A percentile compares a stretch with the other conserved stretches of the same genome.
Conservation (phyloP, 2,113 vertebrate genomes). For the Dinomys branickii region DNA sequence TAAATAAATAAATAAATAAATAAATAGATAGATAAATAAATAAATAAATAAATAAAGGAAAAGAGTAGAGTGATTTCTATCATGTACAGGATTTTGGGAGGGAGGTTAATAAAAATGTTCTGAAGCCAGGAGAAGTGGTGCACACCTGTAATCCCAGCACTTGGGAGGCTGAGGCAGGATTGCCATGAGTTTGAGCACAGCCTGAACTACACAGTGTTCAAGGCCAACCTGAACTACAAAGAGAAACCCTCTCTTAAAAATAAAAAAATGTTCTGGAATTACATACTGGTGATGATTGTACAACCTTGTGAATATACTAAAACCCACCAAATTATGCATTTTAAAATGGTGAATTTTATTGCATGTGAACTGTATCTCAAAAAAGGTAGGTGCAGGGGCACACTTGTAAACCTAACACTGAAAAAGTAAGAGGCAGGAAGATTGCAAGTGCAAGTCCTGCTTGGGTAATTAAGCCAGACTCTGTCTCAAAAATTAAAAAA, state of each 20-base stretch:
- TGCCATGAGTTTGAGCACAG: neutral
- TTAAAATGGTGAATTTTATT: slow-evolving; percentile 31
- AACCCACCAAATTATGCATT: neutral
- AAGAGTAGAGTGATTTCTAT: neutral
- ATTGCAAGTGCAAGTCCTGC: neutral
- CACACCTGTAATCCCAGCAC: neutral
- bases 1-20: too few species aligned
- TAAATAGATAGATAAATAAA: too few species aligned
- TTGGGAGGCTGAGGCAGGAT: neutral
- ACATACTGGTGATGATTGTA: neutral
- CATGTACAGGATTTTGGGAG: neutral
- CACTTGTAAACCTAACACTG: neutral
- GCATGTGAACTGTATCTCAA: neutral
- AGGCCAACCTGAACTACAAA: too few species aligned
- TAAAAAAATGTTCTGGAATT: slow-evolving; percentile 21
- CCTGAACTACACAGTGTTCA: neutral
- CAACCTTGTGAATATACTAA: neutral
- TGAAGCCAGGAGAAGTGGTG: neutral
- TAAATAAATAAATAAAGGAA: too few species aligned
- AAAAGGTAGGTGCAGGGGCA: neutral
- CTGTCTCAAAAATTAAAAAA: neutral
- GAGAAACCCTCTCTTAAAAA: neutral
- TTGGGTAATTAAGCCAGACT: neutral
- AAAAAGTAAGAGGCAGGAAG: neutral
- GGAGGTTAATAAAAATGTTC: neutral